A percentile compares a stretch with the other conserved stretches of the same genome.
These are phyloP conservation scores for Mandrillus leucophaeus DNA, from an alignment of 2,113 vertebrate species.

Conservation along the genomic window DNA sequence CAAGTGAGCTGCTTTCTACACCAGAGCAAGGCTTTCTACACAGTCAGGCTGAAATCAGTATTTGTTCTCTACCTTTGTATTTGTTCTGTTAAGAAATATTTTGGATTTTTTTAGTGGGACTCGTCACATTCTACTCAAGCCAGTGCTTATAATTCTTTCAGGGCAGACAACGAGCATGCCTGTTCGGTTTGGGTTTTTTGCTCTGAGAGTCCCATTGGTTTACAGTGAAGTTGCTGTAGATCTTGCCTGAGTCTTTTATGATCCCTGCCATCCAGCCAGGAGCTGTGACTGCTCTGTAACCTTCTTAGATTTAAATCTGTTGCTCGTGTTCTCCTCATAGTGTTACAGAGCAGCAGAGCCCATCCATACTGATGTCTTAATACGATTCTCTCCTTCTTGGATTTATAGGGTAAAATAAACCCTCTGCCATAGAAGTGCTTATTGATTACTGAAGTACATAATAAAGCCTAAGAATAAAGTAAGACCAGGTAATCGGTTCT, in stretches of 20 bases:
- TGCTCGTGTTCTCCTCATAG: conserved; percentile 63
- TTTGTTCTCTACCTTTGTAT: neutral
- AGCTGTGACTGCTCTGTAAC: conserved; percentile 75
- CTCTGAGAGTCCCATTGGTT: conserved; percentile 66
- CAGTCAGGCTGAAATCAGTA: neutral
- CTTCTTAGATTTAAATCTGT: conserved; percentile 78
- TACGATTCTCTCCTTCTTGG: conserved; percentile 68
- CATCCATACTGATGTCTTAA: conserved; percentile 77
- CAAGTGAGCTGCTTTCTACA: neutral
- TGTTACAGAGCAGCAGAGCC: conserved; percentile 67
- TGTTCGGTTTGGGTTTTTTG: conserved; percentile 45
- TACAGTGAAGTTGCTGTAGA: conserved; percentile 74
- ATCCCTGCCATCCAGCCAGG: conserved; percentile 75
- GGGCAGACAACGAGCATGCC: conserved; percentile 28
- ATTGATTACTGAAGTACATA: conserved; percentile 82
- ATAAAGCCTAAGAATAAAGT: conserved; percentile 75
- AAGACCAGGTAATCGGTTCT: conserved; percentile 73
- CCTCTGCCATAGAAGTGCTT: conserved; percentile 78
- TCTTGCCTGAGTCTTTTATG: conserved; percentile 77
- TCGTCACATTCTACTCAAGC: neutral
- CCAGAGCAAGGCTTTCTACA: neutral
- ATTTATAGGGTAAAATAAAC: conserved; percentile 82
- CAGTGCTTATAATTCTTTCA: conserved; percentile 58
- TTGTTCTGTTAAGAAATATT: conserved; percentile 59
- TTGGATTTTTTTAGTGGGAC: conserved; percentile 65